Percentiles rank a stretch among this genome's conserved stretches.
phyloP scores from a whole-genome alignment of 2,797 vertebrate genomes.

The Melanotaenia nigrans region DNA sequence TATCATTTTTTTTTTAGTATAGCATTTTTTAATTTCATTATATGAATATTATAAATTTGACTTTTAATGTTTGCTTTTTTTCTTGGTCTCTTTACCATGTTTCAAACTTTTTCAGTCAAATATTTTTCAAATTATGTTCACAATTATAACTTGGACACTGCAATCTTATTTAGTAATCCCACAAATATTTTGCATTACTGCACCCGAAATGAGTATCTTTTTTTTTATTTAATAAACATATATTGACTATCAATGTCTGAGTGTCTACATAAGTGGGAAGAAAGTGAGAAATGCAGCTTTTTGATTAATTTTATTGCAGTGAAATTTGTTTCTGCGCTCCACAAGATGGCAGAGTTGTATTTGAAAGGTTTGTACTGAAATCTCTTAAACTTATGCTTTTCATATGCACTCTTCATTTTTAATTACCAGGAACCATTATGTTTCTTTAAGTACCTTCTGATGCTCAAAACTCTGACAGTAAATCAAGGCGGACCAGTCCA shows the following conservation, averaged over 20 bases:
- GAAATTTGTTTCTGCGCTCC: conserved; percentile 17
- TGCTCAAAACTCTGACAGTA: conserved; percentile 38
- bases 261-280: conserved; percentile 1
- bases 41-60: conserved; percentile 26
- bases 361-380: conserved; percentile 27
- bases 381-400: conserved; percentile 13
- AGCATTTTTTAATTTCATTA: conserved; percentile 24
- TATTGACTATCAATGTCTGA: conserved; percentile 53
- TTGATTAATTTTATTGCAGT: not conserved
- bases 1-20: conserved; percentile 1
- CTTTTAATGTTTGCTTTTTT: conserved; percentile 25
- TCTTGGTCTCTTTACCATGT: not conserved
- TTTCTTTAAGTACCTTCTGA: conserved; percentile 40
- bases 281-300: not conserved
- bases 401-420: conserved; percentile 27
- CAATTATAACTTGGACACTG: conserved; percentile 61
- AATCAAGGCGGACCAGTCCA: conserved; percentile 45
- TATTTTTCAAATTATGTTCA: conserved; percentile 50
- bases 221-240: conserved; percentile 80
- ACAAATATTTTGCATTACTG: conserved; percentile 66
- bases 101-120: conserved; percentile 53
- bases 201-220: conserved; percentile 70
- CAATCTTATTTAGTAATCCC: conserved; percentile 57
- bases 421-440: conserved; percentile 17
- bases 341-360: conserved; percentile 67